Percentiles rank a stretch among this genome's conserved stretches.
These are phyloP conservation scores for Elysia crispata DNA, from an alignment of 2,888 invertebrate species.

Conservation along the genomic window DNA sequence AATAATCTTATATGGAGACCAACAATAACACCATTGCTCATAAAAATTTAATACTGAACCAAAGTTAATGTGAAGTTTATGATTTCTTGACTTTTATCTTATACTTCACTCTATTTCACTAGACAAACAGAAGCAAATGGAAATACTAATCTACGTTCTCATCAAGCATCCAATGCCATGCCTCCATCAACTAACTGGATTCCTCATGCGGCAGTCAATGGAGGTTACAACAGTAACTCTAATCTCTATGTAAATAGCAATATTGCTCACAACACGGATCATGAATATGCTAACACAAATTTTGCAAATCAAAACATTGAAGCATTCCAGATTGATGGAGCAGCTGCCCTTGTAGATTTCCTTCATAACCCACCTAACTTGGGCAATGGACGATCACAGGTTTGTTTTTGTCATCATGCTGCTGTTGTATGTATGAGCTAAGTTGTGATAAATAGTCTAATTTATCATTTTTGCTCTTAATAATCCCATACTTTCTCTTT, in stretches of 20 bases:
- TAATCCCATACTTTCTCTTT: too few relatives aligned
- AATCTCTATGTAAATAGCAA: constrained; percentile 60
- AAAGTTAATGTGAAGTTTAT: too few relatives aligned
- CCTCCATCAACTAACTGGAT: constrained; percentile 41
- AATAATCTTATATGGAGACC: too few relatives aligned
- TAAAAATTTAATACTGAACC: too few relatives aligned
- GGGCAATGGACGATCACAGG: constrained; percentile 48
- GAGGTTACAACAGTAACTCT: constrained; percentile 44
- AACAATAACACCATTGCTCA: too few relatives aligned
- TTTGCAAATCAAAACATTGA: constrained; percentile 18
- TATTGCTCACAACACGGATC: constrained; percentile 41
- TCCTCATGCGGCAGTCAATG: neutral
- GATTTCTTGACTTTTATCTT: too few relatives aligned
- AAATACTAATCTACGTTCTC: constrained; percentile 23
- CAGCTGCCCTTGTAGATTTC: constrained; percentile 65
- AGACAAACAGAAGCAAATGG: too few relatives aligned
- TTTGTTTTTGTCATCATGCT: neutral
- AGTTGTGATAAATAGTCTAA: too few relatives aligned
- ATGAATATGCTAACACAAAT: constrained; percentile 66
- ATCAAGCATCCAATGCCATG: constrained; percentile 59
- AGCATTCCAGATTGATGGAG: constrained; percentile 55
- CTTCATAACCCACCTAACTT: constrained; percentile 60
- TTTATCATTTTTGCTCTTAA: too few relatives aligned
- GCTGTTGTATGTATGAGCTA: too few relatives aligned
- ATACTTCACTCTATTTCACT: too few relatives aligned